phyloP scores from a whole-genome alignment of 2,797 vertebrate species.

The Petrocephalus sullivani region DNA sequence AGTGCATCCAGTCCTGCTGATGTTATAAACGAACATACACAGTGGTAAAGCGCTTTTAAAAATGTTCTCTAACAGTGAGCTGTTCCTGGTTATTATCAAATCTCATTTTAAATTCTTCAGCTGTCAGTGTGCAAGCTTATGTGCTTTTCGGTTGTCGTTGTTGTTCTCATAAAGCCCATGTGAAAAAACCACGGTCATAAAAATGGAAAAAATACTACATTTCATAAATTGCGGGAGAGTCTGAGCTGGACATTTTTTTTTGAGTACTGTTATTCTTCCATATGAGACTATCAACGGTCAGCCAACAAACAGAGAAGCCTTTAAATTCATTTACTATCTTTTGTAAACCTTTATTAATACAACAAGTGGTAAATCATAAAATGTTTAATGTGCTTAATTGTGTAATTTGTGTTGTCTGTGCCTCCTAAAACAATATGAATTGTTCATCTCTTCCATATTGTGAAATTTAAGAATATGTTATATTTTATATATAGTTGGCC shows the following conservation, averaged over 20 bases:
- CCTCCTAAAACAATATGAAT: not conserved
- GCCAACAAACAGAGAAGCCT: not conserved
- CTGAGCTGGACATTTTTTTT: not conserved
- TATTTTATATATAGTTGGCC: not conserved
- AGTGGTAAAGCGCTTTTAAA: not conserved
- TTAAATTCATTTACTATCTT: not conserved
- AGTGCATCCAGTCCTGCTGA: not conserved
- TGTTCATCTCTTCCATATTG: not conserved
- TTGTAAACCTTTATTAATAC: not conserved
- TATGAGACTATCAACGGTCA: slow-evolving; percentile 1
- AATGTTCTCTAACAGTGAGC: not conserved
- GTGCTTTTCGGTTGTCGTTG: not conserved
- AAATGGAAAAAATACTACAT: slow-evolving; percentile 8
- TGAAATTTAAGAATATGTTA: not conserved
- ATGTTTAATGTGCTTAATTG: not conserved
- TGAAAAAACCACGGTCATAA: not conserved
- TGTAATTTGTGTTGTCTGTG: not conserved
- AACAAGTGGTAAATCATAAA: not conserved
- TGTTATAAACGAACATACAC: not conserved
- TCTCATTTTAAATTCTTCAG: not conserved
- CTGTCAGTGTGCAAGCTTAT: not conserved
- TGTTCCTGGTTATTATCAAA: not conserved
- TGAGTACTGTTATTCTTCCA: not conserved
- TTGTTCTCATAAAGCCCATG: not conserved
- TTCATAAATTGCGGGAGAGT: not conserved